phyloP scores from a whole-genome alignment of 2,888 invertebrate genomes.

The Charanyca ferruginea region DNA sequence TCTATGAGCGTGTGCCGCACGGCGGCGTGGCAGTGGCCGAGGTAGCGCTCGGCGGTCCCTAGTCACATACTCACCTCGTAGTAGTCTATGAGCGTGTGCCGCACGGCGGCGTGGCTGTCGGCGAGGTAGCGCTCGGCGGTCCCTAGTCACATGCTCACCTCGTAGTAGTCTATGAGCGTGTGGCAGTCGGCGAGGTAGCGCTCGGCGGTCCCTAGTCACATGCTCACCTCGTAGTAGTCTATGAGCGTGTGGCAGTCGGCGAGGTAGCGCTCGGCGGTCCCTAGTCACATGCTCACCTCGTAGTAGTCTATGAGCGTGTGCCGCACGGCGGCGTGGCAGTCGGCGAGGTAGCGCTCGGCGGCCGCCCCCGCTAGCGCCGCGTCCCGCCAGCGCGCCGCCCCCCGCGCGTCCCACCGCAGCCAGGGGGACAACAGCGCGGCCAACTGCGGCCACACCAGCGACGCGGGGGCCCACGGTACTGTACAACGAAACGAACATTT shows the following conservation, averaged over 20 bases:
- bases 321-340: slow-evolving; percentile 85
- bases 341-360: slow-evolving; percentile 91
- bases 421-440: slow-evolving; percentile 93
- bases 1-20: no score
- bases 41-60: no score
- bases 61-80: no score
- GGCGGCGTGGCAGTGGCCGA: no score
- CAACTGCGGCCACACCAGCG: slow-evolving; percentile 93
- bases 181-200: no score
- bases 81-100: no score
- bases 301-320: slow-evolving; percentile 91
- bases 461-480: slow-evolving; percentile 94
- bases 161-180: no score
- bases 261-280: slow-evolving; percentile 92
- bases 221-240: slow-evolving; percentile 84
- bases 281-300: slow-evolving; percentile 84
- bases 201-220: no score
- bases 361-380: slow-evolving; percentile 92
- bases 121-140: no score
- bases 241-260: slow-evolving; percentile 89
- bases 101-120: no score
- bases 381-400: slow-evolving; percentile 92
- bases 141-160: no score
- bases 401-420: slow-evolving; percentile 92
- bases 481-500: neutral